These are phyloP conservation scores for Andrena hattorfiana DNA, from an alignment of 2,888 invertebrate species.

Conservation along the genomic window DNA sequence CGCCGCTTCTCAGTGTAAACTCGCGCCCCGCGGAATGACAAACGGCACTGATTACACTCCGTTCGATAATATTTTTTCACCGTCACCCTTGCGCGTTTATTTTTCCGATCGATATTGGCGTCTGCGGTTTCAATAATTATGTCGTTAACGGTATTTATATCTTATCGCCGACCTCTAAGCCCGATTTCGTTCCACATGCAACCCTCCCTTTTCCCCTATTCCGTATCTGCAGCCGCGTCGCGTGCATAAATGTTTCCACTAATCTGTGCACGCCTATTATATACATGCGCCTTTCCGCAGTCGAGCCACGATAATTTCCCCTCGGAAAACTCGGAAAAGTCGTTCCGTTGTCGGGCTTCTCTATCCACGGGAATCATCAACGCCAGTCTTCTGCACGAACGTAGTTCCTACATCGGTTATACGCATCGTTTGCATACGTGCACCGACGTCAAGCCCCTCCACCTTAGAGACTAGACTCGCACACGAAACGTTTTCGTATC, in stretches of 20 bases:
- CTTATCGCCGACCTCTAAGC: conserved; percentile 36
- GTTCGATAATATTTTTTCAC: conserved; percentile 23
- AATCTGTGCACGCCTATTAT: neutral
- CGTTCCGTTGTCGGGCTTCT: neutral
- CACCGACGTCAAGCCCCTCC: neutral
- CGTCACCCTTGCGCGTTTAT: conserved; percentile 1
- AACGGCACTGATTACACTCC: conserved; percentile 19
- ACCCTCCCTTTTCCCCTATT: neutral
- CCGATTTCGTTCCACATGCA: conserved; percentile 5
- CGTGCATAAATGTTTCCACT: neutral
- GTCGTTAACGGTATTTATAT: conserved; percentile 14
- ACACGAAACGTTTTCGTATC: conserved; percentile 19
- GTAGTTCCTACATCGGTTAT: neutral
- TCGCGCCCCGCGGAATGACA: conserved; percentile 33
- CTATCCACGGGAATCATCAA: neutral
- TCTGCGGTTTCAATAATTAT: conserved; percentile 9
- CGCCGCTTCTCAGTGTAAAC: conserved; percentile 8
- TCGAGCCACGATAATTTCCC: neutral
- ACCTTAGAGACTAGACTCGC: neutral
- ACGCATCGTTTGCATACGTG: neutral
- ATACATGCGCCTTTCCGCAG: neutral
- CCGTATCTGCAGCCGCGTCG: neutral
- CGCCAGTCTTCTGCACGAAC: neutral
- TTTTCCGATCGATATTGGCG: conserved; percentile 11
- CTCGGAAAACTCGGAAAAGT: neutral